Base-by-base conservation (phyloP, 2,888 invertebrate genomes). In the Biston betularia region DNA sequence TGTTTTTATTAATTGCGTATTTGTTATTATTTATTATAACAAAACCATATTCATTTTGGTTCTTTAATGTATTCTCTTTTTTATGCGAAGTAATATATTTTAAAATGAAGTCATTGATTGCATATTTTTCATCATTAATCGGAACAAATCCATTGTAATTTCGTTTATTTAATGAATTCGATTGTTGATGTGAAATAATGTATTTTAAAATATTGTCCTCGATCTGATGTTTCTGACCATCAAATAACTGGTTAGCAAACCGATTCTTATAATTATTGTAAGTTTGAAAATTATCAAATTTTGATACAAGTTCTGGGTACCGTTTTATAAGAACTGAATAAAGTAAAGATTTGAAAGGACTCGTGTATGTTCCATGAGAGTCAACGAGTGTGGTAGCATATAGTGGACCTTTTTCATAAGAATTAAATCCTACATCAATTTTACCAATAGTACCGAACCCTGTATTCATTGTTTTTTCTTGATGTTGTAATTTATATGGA, bases 71-170 rank as follows among this genome's bases (percentile, higher is more conserved):
- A 38, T 52, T 35, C 12, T 8, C 9, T 6, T 10, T 10, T 40
- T 15, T 53, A 40, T 40, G 40, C 14, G 40, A 15, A 1, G 24
- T 1, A 40, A 40, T 24, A 11, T 53, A 53, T 53, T 53, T 40
- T 53, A 53, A 40, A 12, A 40, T 15, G 15, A 15, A 24, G 6
- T 40, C 24, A 24, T 40, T 12, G 15, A 53, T 10, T 40, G 38
- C 11, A 53, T 53, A 24, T 40, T 40, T 38, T 53, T 24, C 7
- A 40, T 40, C 53, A 38, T 53, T 53, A 7, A 53, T 53, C 38
- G 11, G 14, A 40, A 34, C 53, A 38, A 12, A 53, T 10, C 12
- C 9, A 11, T 38, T 12, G 34, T 9, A 9, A 40, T 15, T 10
- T n/a, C 34, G 11, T 11, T 53, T 10, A 15, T 8, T 15, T 12